Percentiles rank a stretch among this genome's conserved stretches.
Evolutionary conservation across 2,797 vertebrate species (phyloP).

Genomic region (Hemitrygon akajei): DNA sequence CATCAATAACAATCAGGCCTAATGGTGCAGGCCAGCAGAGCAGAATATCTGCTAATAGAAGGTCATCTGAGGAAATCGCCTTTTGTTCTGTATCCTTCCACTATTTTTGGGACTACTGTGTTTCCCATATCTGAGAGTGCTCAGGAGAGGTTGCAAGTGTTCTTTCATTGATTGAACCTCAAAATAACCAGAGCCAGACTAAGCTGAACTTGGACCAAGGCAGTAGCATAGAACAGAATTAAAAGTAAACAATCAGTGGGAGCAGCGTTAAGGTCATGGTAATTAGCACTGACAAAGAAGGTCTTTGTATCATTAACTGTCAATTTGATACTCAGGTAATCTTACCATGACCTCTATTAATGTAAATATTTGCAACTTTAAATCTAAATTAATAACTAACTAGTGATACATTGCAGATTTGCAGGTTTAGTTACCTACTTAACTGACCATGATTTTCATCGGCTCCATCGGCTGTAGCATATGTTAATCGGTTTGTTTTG

Average conservation of each 20-base stretch:
- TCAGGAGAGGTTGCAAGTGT: background rate
- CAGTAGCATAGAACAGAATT: background rate
- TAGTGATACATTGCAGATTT: background rate
- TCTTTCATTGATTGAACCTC: background rate
- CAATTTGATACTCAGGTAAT: background rate
- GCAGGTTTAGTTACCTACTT: conserved; percentile 22
- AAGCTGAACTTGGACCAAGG: background rate
- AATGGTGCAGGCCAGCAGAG: too few relatives aligned
- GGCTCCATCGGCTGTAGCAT: background rate
- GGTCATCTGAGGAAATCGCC: background rate
- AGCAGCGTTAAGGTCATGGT: too few relatives aligned
- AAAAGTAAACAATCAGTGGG: background rate
- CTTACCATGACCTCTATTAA: background rate
- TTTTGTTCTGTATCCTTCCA: background rate
- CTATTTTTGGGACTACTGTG: too few relatives aligned
- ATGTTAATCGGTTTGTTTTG: background rate
- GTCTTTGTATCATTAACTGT: background rate
- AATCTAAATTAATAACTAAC: background rate
- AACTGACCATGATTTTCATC: background rate
- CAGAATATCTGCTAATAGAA: background rate
- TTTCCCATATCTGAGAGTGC: background rate
- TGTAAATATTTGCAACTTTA: background rate
- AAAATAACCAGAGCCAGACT: background rate
- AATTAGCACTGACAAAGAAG: background rate
- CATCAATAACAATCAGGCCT: background rate